Evolutionary conservation across 35 echinoderm and acorn worm genomes (phyloP).

Genomic region (Chiridota heheva): DNA sequence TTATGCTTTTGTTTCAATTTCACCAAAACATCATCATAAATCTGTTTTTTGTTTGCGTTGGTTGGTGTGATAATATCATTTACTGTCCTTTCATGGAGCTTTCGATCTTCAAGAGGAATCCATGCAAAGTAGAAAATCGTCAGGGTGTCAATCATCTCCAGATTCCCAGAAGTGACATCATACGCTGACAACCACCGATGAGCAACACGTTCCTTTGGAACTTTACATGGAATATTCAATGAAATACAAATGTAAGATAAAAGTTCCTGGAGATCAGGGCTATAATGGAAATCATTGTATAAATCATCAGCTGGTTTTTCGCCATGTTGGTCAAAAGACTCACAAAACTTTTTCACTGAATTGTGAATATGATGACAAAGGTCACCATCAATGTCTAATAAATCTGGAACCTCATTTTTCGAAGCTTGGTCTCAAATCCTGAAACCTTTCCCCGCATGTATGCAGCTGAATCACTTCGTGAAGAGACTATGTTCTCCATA

Average conservation of each 20-base stretch:
- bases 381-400: constrained; percentile 62
- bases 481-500: constrained; percentile 37
- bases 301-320: constrained; percentile 58
- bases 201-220: constrained; percentile 48
- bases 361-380: constrained; percentile 60
- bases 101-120: constrained; percentile 22
- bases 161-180: constrained; percentile 36
- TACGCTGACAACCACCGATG: constrained; percentile 66
- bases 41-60: constrained; percentile 9
- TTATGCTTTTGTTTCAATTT: constrained; percentile 59
- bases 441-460: constrained; percentile 41
- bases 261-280: constrained; percentile 53
- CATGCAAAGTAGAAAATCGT: constrained; percentile 61
- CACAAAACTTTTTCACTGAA: constrained; percentile 38
- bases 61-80: constrained; percentile 33
- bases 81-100: constrained; percentile 28
- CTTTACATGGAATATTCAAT: constrained; percentile 35
- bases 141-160: constrained; percentile 60
- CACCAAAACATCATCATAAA: constrained; percentile 7
- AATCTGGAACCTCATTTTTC: constrained; percentile 30
- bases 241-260: constrained; percentile 37
- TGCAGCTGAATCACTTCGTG: constrained; percentile 20
- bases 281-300: constrained; percentile 49
- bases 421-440: constrained; percentile 45
- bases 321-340: not conserved